These are phyloP conservation scores for Oceanites oceanicus DNA, from an alignment of 2,113 vertebrate genomes.

Conservation along the genomic window DNA sequence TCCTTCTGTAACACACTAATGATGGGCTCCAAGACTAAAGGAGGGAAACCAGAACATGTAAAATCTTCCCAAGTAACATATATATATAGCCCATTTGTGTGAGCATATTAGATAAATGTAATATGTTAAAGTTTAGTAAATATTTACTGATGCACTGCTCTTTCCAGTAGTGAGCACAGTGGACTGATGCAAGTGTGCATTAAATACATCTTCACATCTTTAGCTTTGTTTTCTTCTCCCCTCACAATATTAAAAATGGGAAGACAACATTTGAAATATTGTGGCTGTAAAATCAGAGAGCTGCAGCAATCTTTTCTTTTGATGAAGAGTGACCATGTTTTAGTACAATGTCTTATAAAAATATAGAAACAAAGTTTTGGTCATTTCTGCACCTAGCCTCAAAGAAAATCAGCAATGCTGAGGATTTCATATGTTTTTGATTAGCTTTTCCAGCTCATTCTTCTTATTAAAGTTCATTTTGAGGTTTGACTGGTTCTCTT, in stretches of 20 bases:
- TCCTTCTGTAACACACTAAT: not conserved
- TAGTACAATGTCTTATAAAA: not conserved
- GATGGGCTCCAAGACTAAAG: not conserved
- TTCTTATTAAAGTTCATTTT: not conserved
- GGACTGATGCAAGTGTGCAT: not conserved
- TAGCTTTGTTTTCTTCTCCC: not conserved
- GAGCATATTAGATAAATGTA: not conserved
- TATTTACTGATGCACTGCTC: not conserved
- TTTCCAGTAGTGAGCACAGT: not conserved
- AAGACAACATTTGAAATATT: not conserved
- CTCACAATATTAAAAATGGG: not conserved
- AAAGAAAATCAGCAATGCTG: not conserved
- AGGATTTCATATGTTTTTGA: not conserved
- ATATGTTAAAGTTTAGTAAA: not conserved
- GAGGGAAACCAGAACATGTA: not conserved
- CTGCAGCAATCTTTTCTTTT: not conserved
- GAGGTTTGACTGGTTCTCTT: slow-evolving; percentile 4
- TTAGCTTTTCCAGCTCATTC: not conserved
- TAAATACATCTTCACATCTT: not conserved
- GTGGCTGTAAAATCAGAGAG: not conserved
- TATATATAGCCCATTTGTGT: not conserved
- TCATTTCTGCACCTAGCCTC: not conserved
- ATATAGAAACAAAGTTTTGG: not conserved
- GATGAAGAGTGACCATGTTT: not conserved
- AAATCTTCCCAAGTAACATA: not conserved